Evolutionary conservation across 2,113 vertebrate genomes (phyloP), one percentile per base, ranked within the genome.

Genomic region (Lanius collurio): DNA sequence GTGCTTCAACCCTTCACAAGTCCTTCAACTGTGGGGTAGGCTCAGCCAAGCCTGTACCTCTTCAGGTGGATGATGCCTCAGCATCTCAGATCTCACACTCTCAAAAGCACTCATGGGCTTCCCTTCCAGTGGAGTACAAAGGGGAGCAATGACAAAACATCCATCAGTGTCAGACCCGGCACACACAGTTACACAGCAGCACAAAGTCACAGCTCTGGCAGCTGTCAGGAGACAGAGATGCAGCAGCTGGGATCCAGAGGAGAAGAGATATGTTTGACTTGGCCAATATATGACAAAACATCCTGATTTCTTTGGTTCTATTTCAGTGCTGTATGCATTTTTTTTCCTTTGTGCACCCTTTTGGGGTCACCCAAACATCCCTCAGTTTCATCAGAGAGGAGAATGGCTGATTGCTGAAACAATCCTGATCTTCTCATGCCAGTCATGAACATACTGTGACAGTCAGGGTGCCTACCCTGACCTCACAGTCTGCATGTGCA

Each of bases 361-460:
- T 55, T 35, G 57, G 35, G 11, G 16, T 74, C 16, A 22, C 8
- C 21, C 6, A 11, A 33, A 39, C 37, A 75, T 7, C 15, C 10
- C n/a, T 41, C 31, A 41, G 28, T 60, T 86, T 70, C 80, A 92
- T 22, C 28, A 77, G 68, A 57, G 30, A 24, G 73, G 26, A 42
- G 31, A 89, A 53, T 49, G 42, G 9, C 37, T 35, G 55, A 31
- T 7, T 65, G 42, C 18, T 74, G 60, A 83, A 91, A 37, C 37
- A 59, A 63, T 73, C 20, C 24, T 0, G 0, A 15, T 15, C 27
- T 27, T 33, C 28, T 49, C 1, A 0, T n/a, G 35, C 10, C 57
- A 39, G 22, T 37, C 1, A 0, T 23, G 28, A 65, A 26, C 0
- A 0, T 20, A 37, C 19, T 65, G 31, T 57, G 55, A 42, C 1